Conservation (phyloP, 1,140 invertebrate genomes). For the Camponotus pennsylvanicus region DNA sequence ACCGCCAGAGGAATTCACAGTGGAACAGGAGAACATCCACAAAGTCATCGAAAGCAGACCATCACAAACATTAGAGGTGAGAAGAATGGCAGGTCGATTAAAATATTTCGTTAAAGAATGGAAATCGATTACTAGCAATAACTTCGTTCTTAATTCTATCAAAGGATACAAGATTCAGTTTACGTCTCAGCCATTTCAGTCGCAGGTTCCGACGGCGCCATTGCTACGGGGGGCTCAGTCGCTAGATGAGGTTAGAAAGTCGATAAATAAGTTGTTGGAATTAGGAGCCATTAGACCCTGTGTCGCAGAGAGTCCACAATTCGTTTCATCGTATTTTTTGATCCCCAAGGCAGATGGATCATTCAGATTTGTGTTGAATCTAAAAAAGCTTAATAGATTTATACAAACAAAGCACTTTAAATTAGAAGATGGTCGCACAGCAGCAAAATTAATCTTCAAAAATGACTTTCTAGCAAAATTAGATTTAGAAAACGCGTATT, state of each 20-base stretch:
- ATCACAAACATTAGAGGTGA: not conserved
- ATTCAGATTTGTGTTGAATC: slow-evolving; percentile 34
- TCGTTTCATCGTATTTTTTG: not conserved
- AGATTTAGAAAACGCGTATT: slow-evolving; percentile 41
- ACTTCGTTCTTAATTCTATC: not conserved
- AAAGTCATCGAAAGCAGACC: not conserved
- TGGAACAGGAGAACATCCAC: not conserved
- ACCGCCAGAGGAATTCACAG: not conserved
- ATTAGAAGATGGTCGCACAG: not conserved
- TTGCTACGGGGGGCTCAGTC: not conserved
- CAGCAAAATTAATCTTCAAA: not conserved
- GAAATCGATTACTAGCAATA: not conserved
- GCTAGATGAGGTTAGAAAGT: not conserved
- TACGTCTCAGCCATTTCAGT: not conserved
- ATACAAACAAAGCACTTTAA: slow-evolving; percentile 22
- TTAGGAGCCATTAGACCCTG: not conserved
- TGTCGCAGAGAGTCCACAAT: not conserved
- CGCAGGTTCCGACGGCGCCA: not conserved
- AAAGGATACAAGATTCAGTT: not conserved
- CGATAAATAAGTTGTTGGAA: not conserved
- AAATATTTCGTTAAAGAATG: not conserved
- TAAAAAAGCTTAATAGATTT: slow-evolving; percentile 27
- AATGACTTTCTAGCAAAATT: not conserved
- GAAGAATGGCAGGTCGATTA: not conserved
- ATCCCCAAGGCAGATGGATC: not conserved